Evolutionary conservation across 2,888 invertebrate genomes (phyloP).

Genomic region (Sepioteuthis lessoniana): DNA sequence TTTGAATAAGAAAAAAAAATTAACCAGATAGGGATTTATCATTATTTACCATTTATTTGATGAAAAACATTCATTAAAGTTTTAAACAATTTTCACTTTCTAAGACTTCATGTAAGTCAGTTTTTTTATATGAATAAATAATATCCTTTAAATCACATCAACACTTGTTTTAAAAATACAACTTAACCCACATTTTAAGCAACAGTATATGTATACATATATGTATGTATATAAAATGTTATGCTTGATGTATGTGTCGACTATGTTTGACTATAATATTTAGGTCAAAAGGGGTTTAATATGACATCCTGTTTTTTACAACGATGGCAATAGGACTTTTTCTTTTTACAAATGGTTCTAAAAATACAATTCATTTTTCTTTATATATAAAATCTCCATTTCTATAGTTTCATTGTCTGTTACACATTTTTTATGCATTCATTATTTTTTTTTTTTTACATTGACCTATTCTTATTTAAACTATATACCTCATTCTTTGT

Average conservation of each 20-base stretch:
- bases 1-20: neutral
- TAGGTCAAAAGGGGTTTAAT: conserved; percentile 33
- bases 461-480: neutral
- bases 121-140: neutral
- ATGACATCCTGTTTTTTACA: conserved; percentile 25
- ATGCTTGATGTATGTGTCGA: conserved; percentile 8
- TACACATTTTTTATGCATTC: neutral
- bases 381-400: neutral
- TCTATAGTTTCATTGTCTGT: neutral
- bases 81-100: too few relatives aligned
- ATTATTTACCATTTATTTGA: too few relatives aligned
- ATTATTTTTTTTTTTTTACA: neutral
- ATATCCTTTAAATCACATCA: neutral
- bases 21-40: too few relatives aligned
- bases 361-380: neutral
- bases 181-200: neutral
- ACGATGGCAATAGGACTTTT: conserved; percentile 33
- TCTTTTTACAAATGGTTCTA: conserved; percentile 21
- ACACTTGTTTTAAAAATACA: neutral
- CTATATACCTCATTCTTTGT: neutral
- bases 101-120: too few relatives aligned
- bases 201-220: neutral
- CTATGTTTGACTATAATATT: neutral
- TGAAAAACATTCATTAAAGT: too few relatives aligned
- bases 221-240: neutral